These are phyloP conservation scores for Cataglyphis albicans DNA, from an alignment of 2,888 invertebrate genomes.

Conservation along the genomic window DNA sequence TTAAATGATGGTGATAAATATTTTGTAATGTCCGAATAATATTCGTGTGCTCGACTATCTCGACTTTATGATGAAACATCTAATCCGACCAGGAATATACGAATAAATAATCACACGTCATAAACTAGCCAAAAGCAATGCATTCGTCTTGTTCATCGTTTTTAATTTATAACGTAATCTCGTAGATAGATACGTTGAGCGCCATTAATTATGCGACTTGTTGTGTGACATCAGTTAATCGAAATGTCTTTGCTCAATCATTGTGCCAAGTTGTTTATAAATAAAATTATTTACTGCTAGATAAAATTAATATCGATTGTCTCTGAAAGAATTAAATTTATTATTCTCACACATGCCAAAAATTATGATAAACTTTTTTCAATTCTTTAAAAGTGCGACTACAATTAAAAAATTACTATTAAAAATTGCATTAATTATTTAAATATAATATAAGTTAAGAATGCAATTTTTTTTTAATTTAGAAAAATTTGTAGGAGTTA, in stretches of 20 bases:
- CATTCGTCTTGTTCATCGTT: conserved; percentile 61
- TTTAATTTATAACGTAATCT: conserved; percentile 42
- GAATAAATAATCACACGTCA: conserved; percentile 6
- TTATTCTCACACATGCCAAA: neutral
- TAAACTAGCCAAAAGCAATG: conserved; percentile 53
- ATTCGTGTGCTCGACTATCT: neutral
- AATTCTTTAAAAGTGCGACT: neutral
- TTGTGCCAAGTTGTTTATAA: conserved; percentile 9
- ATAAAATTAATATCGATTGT: neutral
- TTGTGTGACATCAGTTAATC: conserved; percentile 45
- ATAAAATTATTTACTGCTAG: neutral
- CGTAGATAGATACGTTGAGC: conserved; percentile 57
- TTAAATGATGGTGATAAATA: neutral
- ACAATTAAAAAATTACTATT: neutral
- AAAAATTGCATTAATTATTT: neutral
- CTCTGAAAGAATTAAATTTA: neutral
- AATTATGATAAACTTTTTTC: neutral
- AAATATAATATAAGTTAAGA: neutral
- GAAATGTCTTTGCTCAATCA: conserved; percentile 34
- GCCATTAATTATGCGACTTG: conserved; percentile 47
- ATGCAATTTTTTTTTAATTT: neutral
- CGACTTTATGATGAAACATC: conserved; percentile 16
- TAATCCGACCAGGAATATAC: neutral
- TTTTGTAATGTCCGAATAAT: neutral
- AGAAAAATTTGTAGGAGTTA: neutral